These are phyloP conservation scores for Drosophila niveifrons DNA, from an alignment of 2,888 invertebrate genomes.

Conservation along the genomic window DNA sequence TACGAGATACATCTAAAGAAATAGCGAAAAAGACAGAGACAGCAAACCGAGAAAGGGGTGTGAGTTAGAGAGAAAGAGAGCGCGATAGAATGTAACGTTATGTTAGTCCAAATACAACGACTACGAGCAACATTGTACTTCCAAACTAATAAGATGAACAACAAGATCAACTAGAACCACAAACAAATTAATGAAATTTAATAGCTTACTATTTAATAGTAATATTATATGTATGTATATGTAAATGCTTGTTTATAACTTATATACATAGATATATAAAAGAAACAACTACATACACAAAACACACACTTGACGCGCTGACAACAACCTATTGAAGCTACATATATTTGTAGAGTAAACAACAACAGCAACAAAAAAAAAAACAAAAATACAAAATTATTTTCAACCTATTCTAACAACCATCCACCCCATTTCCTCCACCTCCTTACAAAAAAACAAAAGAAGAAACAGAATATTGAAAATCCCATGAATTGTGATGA, in stretches of 20 bases:
- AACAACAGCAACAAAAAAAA: too few relatives aligned
- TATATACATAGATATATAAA: constrained; percentile 26
- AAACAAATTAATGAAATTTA: constrained; percentile 1
- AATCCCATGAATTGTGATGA: neutral
- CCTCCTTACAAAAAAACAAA: neutral
- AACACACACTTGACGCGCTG: constrained; percentile 10
- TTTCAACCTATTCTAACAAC: constrained; percentile 1
- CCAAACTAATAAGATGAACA: constrained; percentile 51
- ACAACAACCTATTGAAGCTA: constrained; percentile 9
- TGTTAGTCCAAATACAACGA: constrained; percentile 63
- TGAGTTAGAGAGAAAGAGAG: constrained; percentile 6
- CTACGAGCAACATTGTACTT: constrained; percentile 71
- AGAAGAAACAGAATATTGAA: neutral
- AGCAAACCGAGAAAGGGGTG: constrained; percentile 1
- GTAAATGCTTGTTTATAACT: constrained; percentile 34
- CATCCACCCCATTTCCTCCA: neutral
- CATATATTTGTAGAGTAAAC: constrained; percentile 1
- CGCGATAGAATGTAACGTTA: constrained; percentile 25
- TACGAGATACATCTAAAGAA: constrained; percentile 9
- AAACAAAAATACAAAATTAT: constrained; percentile 2
- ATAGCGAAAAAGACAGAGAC: constrained; percentile 10
- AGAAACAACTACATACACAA: neutral
- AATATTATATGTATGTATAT: constrained; percentile 13
- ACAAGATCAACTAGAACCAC: constrained; percentile 33
- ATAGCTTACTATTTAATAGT: constrained; percentile 16